A percentile compares a stretch with the other conserved stretches of the same genome.
Conservation (phyloP, 2,113 vertebrate species). For the Microtus pennsylvanicus region DNA sequence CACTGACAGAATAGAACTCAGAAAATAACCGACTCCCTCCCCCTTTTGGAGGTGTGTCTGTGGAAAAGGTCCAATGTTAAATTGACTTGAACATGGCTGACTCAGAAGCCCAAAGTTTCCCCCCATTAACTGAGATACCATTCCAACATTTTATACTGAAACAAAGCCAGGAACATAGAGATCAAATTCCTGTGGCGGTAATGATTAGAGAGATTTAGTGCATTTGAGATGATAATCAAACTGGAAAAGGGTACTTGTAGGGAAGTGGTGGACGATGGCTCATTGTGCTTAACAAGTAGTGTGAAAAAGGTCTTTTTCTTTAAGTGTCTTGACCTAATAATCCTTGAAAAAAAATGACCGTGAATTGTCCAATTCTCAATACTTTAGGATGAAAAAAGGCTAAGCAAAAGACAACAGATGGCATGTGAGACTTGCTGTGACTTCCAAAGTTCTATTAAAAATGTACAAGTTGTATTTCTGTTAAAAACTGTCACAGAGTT, state of each 20-base stretch:
- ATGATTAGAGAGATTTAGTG: constrained; percentile 27
- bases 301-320: constrained; percentile 53
- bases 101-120: background rate
- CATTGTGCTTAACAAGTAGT: constrained; percentile 52
- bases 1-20: constrained; percentile 18
- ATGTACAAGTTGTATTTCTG: background rate
- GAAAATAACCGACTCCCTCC: background rate
- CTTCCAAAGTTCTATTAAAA: background rate
- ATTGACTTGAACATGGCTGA: constrained; percentile 42
- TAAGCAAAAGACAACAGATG: background rate
- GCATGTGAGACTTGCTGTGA: background rate
- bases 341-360: background rate
- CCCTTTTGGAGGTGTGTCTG: background rate
- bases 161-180: constrained; percentile 57
- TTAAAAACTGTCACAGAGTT: background rate
- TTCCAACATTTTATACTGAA: constrained; percentile 55
- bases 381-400: background rate
- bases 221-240: constrained; percentile 46
- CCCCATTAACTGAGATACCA: constrained; percentile 23
- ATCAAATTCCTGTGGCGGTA: constrained; percentile 50
- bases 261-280: constrained; percentile 21
- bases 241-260: constrained; percentile 28
- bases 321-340: constrained; percentile 48
- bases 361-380: constrained; percentile 22
- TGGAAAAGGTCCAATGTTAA: constrained; percentile 59